A percentile compares a stretch with the other conserved stretches of the same genome.
phyloP scores from a whole-genome alignment of 2,797 vertebrate species.

The Enteromius paludinosus region DNA sequence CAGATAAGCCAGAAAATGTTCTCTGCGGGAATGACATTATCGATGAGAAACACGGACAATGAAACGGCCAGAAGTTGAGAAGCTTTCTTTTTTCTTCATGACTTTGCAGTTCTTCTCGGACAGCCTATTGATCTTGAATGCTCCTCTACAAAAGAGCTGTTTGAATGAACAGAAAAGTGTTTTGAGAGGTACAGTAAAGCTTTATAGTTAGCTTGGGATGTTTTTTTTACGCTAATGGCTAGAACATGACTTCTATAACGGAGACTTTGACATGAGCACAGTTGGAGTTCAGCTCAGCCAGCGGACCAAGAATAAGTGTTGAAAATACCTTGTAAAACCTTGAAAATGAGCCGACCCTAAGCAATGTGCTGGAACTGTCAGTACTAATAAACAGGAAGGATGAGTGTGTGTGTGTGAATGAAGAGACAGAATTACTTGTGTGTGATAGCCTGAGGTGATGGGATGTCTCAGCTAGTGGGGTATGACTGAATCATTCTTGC shows the following conservation, averaged over 20 bases:
- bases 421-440: slow-evolving; percentile 22
- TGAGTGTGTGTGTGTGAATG: background rate
- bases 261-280: slow-evolving; percentile 17
- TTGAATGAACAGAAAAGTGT: slow-evolving; percentile 10
- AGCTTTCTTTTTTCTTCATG: slow-evolving; percentile 2
- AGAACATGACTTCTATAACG: slow-evolving; percentile 12
- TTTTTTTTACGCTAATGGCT: background rate
- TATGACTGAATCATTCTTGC: background rate
- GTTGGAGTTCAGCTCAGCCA: background rate
- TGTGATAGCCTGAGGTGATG: background rate
- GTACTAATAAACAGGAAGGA: slow-evolving; percentile 1
- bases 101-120: slow-evolving; percentile 33
- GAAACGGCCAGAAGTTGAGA: slow-evolving; percentile 1
- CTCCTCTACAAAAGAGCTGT: slow-evolving; percentile 21
- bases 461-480: background rate
- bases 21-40: slow-evolving; percentile 11
- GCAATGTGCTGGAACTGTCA: slow-evolving; percentile 7
- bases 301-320: background rate
- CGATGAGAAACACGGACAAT: slow-evolving; percentile 4
- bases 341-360: background rate
- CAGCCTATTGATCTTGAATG: slow-evolving; percentile 33
- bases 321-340: slow-evolving; percentile 14
- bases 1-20: slow-evolving; percentile 32
- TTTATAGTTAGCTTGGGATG: background rate
- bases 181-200: slow-evolving; percentile 25